Evolutionary conservation across 1,140 invertebrate genomes (phyloP), one percentile per base, ranked within the genome.

Genomic region (Kradibia gibbosae): DNA sequence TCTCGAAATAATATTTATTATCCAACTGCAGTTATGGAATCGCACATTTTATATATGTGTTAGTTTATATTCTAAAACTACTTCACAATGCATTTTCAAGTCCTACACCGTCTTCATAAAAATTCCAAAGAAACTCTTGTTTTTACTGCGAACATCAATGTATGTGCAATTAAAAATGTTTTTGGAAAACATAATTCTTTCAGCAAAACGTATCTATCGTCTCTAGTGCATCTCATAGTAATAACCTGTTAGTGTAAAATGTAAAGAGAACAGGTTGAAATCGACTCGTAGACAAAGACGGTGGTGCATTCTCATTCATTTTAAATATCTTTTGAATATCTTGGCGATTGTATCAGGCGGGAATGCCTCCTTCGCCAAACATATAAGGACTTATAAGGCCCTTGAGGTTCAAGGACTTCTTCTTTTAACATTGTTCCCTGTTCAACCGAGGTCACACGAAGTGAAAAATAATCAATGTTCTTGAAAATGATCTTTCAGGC

Each of bases 321-420:
- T 4, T 20, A 3, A 1, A 7, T 70, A 39, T 13, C 13, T 73
- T 67, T 39, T 67, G 62, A 67, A 67, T 67, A 67, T 67, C 73
- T 50, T 48, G 67, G 22, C 77, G 77, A 79, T 79, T 72, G 77
- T 79, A 72, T 79, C 77, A 72, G 48, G 15, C 45, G 25, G 71
- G 48, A 50, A 73, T 20, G 42, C n/a, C n/a, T 71, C 36, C 42
- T 71, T 78, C 31, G 45, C 65, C 65, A 48, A 78, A 78, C 39
- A 36, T 67, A 67, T 53, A 65, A 78, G 60, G 20, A 34, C 2
- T 34, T n/a, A 25, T 15, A 36, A 39, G 34, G 34, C 17, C 20
- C 62, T 67, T 36, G 20, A 67, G 34, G 62, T 50, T 42, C 76
- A 67, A 36, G 62, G 53, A 78, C 28, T 67, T 53, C 36, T 8